These are phyloP conservation scores for Jaculus jaculus DNA, from an alignment of 2,113 vertebrate genomes.

Conservation along the genomic window DNA sequence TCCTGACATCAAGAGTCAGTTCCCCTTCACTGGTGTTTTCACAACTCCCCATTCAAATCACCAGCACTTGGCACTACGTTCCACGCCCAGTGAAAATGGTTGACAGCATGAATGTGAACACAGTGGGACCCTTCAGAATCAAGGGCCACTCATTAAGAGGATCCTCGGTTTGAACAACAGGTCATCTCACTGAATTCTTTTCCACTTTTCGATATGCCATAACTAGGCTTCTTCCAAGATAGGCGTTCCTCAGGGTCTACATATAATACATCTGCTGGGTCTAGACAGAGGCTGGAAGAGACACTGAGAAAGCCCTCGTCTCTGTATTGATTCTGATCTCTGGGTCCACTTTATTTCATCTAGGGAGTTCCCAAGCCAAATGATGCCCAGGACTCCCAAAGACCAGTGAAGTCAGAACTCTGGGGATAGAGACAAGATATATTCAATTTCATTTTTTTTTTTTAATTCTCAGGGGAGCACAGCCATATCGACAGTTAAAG, in stretches of 20 bases:
- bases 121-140: background rate
- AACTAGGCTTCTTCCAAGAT: background rate
- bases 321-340: background rate
- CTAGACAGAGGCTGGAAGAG: background rate
- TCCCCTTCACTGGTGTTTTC: background rate
- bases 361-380: background rate
- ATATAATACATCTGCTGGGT: background rate
- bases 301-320: background rate
- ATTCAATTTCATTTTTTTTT: background rate
- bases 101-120: background rate
- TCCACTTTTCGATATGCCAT: background rate
- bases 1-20: background rate
- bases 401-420: background rate
- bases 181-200: background rate
- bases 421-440: background rate
- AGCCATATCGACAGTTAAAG: background rate
- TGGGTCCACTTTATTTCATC: accelerated
- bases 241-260: too few relatives aligned
- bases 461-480: background rate
- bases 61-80: background rate
- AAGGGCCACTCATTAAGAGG: background rate
- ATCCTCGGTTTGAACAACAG: background rate
- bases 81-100: background rate
- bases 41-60: background rate
- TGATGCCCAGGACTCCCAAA: background rate